Base-by-base conservation (phyloP, 2,797 vertebrate genomes). In the Petrocephalus schoutedeni region DNA sequence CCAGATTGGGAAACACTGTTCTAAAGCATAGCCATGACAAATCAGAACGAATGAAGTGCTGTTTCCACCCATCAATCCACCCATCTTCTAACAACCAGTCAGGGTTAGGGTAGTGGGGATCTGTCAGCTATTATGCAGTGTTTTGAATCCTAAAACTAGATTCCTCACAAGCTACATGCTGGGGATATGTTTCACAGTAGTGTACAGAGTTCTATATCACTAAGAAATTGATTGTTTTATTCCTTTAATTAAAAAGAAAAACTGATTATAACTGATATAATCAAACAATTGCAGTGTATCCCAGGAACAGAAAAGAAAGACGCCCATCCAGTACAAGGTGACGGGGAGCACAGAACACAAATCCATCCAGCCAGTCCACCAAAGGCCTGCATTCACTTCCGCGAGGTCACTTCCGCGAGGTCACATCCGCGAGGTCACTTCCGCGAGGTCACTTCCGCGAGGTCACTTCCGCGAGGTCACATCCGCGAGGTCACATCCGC, bases 171-270 rank as follows among this genome's bases (percentile, higher is more conserved):
- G 41, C 41, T 3, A 6, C 16, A 77, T 4, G 28, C 36, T 45
- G 36, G 36, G 41, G 12, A 74, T 41, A 41, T 19, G 32, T 41
- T 74, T 74, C 67, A 74, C 14, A 77, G 32, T n/a, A 77, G 41
- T 21, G 16, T 77, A 80, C 16, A 41, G 7, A 49, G 41, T 49
- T n/a, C 41, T 80, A 49, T 49, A 80, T 19, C 41, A 49, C 74
- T 80, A 80, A 80, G 36, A 80, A 80, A 49, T 49, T 10, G 12
- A 49, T 80, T 49, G n/a, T 36, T 36, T 45, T 80, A 49, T 80
- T 71, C 74, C 74, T 49, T 80, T 80, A 80, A 49, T 19, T 49
- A 80, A 80, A 41, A n/a, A 77, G 71, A 45, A 77, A 77, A 77
- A 77, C 6, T 77, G 36, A n/a, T 41, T 45, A 19, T n/a, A 4